Evolutionary conservation across 2,888 invertebrate species (phyloP), one percentile per base, ranked within the genome.

Genomic region (Mamestra brassicae): DNA sequence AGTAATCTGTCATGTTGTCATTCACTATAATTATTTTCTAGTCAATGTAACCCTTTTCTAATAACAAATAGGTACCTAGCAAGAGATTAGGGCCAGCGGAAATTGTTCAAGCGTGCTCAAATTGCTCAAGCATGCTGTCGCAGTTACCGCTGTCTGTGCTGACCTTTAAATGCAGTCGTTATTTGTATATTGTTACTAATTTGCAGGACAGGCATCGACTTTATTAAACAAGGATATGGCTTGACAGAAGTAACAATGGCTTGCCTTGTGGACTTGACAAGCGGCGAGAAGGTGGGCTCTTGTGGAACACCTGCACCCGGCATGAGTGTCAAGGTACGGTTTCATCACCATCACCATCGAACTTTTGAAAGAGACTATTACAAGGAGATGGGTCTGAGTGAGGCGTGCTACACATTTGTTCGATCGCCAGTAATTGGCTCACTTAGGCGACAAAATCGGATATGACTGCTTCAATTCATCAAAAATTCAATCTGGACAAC

Each of bases 191-290:
- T 26, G 4, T 38, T n/a, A 34, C 4, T 42, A 4, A 52, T 83
- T 91, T 90, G 47, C 89, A 96, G 96, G 85, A 94, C 94, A 63
- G 97, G 97, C 34, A 91, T 97, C 45, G 94, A 96, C 64, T 93
- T 93, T 62, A 97, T 98, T 78, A 97, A 97, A 45, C 98, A 98
- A 93, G 98, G 97, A 2, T 98, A 98, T 90, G 98, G 98, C 4
- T 97, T 98, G 92, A 98, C 98, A 6, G 98, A 98, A 94, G 97
- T 97, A 50, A 98, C 98, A 4, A 97, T 98, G 88, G 97, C 96
- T 45, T 95, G 95, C 88, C 95, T 94, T 81, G 95, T 96, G 70
- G 96, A 96, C 83, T 83, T 95, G 65, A 92, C 93, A 6, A 89
- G 89, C 66, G 93, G 92, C 3, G 92, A 92, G 54, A 95, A 97